Evolutionary conservation across 2,888 invertebrate genomes (phyloP), one percentile per base, ranked within the genome.

Genomic region (Tiliacea citrago): DNA sequence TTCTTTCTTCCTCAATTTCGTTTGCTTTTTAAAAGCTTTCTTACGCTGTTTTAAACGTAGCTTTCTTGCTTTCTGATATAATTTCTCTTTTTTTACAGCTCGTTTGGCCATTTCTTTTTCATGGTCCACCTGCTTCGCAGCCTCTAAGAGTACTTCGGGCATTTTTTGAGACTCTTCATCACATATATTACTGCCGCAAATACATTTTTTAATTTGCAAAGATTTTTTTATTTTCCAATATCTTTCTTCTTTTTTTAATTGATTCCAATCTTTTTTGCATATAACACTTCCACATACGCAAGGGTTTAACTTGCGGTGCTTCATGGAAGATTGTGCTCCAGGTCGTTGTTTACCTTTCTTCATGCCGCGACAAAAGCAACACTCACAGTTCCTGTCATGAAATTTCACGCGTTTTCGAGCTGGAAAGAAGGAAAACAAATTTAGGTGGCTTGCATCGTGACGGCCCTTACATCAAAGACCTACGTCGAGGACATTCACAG

Each of bases 111-210:
- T 21, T 24, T 5, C 12, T 3, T 42, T 72, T 0, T 60, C 24
- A n/a, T 10, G 47, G 10, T 49, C 13, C 12, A 7, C 65, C 7
- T 63, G 53, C 7, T 71, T 58, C 18, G 57, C 65, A 12, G 47
- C 77, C 16, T 78, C 69, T 39, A 72, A 69, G 9, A 66, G 63
- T 61, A n/a, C 0, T n/a, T 68, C 69, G 4, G 82, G 72, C 45
- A 65, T 53, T 75, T 82, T 82, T 58, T 60, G n/a, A 51, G 79
- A 70, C 21, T 82, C 79, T n/a, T 45, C 13, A 39, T 18, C 61
- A 76, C 85, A 85, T 24, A 83, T 42, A 13, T 29, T 1, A 66
- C 67, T 82, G 18, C 85, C 83, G 65, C 83, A 85, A 58, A 83
- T 12, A 76, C 82, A 85, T 63, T 55, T 75, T 21, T 60, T 67